Percentiles rank a stretch among this genome's conserved stretches.
phyloP scores from a whole-genome alignment of 2,888 invertebrate species.

The Pimpla rufipes region DNA sequence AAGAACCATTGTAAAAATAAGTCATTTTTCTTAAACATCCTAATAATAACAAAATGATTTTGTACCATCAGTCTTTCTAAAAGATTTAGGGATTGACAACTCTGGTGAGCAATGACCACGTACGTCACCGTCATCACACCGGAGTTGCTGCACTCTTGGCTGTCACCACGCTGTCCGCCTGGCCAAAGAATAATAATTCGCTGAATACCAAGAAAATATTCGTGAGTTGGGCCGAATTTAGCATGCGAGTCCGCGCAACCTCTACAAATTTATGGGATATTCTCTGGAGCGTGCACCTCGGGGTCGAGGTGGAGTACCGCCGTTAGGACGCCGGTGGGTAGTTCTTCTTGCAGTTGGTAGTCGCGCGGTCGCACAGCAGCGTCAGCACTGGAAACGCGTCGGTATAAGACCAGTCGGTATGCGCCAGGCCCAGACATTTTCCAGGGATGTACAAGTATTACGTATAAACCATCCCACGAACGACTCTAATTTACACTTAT shows the following conservation, averaged over 20 bases:
- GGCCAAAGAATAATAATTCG: constrained; percentile 66
- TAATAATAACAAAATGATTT: no score
- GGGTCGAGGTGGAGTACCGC: constrained; percentile 28
- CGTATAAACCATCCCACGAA: constrained; percentile 49
- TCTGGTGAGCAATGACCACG: neutral
- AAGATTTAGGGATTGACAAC: no score
- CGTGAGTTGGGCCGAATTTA: constrained; percentile 55
- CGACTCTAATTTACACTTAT: constrained; percentile 69
- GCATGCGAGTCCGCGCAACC: constrained; percentile 47
- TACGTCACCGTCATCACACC: neutral
- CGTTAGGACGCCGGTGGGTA: constrained; percentile 9
- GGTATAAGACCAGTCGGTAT: neutral
- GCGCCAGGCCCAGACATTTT: constrained; percentile 27
- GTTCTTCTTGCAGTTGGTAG: constrained; percentile 36
- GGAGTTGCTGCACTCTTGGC: neutral
- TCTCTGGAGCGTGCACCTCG: constrained; percentile 54
- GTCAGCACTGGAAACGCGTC: constrained; percentile 15
- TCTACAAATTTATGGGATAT: constrained; percentile 56
- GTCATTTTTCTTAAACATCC: no score
- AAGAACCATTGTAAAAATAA: no score
- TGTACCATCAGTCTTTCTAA: no score
- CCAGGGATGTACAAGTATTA: constrained; percentile 43
- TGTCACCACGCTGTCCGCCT: constrained; percentile 31
- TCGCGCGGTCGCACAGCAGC: constrained; percentile 11
- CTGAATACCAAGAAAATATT: constrained; percentile 60